A percentile compares a stretch with the other conserved stretches of the same genome.
phyloP scores from a whole-genome alignment of 2,888 invertebrate genomes.

The Pristionchus arcanus region DNA sequence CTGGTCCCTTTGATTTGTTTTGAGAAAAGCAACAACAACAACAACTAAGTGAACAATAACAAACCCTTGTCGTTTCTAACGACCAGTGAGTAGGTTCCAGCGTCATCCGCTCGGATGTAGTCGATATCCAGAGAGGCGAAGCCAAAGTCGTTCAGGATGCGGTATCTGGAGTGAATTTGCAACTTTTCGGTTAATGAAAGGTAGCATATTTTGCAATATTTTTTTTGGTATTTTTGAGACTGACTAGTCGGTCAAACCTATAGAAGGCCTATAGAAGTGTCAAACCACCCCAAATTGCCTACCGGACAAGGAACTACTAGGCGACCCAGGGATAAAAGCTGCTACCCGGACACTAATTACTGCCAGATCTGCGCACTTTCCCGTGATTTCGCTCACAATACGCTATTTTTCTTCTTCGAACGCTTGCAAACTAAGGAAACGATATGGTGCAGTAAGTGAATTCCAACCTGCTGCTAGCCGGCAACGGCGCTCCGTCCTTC shows the following conservation, averaged over 20 bases:
- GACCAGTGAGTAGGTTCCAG: conserved; percentile 84
- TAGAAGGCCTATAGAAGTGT: too few species aligned
- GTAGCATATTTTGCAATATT: too few species aligned
- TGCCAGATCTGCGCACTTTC: too few species aligned
- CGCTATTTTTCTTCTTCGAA: too few species aligned
- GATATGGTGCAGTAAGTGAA: too few species aligned
- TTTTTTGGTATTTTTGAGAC: too few species aligned
- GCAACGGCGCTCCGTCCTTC: conserved; percentile 92
- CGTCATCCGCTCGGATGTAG: conserved; percentile 96
- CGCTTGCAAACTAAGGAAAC: too few species aligned
- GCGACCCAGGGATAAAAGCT: too few species aligned
- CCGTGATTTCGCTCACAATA: background rate
- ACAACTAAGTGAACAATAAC: background rate
- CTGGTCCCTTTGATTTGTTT: background rate
- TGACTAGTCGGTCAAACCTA: too few species aligned
- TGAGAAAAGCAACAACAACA: background rate
- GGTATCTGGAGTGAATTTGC: conserved; percentile 84
- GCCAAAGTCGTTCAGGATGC: conserved; percentile 96
- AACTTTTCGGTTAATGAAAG: background rate
- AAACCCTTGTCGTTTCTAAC: conserved; percentile 67
- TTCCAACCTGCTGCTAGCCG: conserved; percentile 77
- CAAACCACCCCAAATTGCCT: too few species aligned
- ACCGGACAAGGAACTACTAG: too few species aligned
- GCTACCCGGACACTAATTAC: too few species aligned
- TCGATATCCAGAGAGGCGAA: conserved; percentile 96